Evolutionary conservation across 1,140 invertebrate genomes (phyloP).

Genomic region (Andrena cerasifolii): DNA sequence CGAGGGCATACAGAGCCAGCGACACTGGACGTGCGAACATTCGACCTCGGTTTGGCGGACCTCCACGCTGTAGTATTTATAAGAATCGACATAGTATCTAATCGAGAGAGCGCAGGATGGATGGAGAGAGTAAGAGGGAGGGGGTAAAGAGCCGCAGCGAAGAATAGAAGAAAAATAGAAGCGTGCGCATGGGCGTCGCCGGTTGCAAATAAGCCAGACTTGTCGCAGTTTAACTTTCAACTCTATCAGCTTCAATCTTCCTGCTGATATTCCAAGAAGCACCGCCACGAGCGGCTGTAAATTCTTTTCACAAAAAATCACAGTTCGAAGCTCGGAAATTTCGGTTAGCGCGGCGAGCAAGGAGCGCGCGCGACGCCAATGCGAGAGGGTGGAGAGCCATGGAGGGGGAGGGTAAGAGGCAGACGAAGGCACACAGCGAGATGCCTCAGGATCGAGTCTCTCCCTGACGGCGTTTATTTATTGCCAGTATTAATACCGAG

Average conservation of each 20-base stretch:
- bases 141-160: too few relatives aligned
- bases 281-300: too few relatives aligned
- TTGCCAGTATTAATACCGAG: slow-evolving; percentile 75
- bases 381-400: slow-evolving; percentile 25
- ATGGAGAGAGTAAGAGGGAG: too few relatives aligned
- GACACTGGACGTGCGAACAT: not conserved
- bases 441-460: slow-evolving; percentile 50
- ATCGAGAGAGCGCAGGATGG: not conserved
- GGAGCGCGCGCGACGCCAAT: slow-evolving; percentile 27
- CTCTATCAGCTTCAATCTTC: too few relatives aligned
- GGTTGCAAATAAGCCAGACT: too few relatives aligned
- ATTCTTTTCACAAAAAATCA: too few relatives aligned
- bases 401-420: slow-evolving; percentile 23
- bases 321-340: too few relatives aligned
- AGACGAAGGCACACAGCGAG: slow-evolving; percentile 35
- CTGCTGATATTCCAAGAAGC: too few relatives aligned
- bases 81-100: slow-evolving; percentile 21
- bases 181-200: not conserved
- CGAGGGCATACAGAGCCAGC: slow-evolving; percentile 3
- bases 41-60: slow-evolving; percentile 21
- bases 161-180: slow-evolving; percentile 5
- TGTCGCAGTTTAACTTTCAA: too few relatives aligned
- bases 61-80: slow-evolving; percentile 71
- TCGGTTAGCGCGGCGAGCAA: not conserved
- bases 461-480: slow-evolving; percentile 73